Percentiles rank a stretch among this genome's conserved stretches.
Evolutionary conservation across 1,140 invertebrate species (phyloP).

Genomic region (Listronotus bonariensis): DNA sequence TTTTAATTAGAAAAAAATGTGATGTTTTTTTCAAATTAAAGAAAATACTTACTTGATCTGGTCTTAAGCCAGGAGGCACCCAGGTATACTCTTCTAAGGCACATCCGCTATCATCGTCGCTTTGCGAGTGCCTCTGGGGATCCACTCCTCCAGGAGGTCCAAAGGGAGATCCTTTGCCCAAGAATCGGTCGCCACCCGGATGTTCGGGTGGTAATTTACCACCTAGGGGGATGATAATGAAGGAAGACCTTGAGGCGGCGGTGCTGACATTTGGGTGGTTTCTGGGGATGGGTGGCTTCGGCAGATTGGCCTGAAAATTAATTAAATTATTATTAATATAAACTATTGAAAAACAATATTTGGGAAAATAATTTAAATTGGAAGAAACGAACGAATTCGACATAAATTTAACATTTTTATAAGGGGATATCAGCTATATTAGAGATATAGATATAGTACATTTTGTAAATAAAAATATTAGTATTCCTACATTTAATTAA

Average conservation of each 20-base stretch:
- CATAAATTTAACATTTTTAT: too few relatives aligned
- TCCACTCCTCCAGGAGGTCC: conserved; percentile 56
- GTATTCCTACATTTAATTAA: too few relatives aligned
- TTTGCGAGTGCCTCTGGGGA: conserved; percentile 88
- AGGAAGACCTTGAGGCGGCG: conserved; percentile 46
- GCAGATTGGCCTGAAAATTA: conserved; percentile 65
- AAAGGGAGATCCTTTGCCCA: conserved; percentile 58
- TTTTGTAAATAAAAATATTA: too few relatives aligned
- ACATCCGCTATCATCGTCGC: conserved; percentile 96
- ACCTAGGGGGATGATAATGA: conserved; percentile 51
- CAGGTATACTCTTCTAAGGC: conserved; percentile 97
- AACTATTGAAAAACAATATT: conserved; percentile 39
- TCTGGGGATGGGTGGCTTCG: conserved; percentile 56
- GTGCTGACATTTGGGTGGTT: conserved; percentile 44
- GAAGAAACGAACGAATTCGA: too few relatives aligned
- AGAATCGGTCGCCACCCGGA: conserved; percentile 53
- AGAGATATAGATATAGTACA: too few relatives aligned
- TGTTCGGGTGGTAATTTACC: conserved; percentile 56
- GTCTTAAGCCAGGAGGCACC: conserved; percentile 93
- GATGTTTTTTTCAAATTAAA: too few relatives aligned
- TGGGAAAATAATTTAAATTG: too few relatives aligned
- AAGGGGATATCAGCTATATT: too few relatives aligned
- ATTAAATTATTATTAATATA: conserved; percentile 45
- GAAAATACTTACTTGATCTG: conserved; percentile 84
- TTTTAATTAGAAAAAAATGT: too few relatives aligned